Evolutionary conservation across 2,797 vertebrate genomes (phyloP), one percentile per base, ranked within the genome.

Genomic region (Acanthurus lineatus): DNA sequence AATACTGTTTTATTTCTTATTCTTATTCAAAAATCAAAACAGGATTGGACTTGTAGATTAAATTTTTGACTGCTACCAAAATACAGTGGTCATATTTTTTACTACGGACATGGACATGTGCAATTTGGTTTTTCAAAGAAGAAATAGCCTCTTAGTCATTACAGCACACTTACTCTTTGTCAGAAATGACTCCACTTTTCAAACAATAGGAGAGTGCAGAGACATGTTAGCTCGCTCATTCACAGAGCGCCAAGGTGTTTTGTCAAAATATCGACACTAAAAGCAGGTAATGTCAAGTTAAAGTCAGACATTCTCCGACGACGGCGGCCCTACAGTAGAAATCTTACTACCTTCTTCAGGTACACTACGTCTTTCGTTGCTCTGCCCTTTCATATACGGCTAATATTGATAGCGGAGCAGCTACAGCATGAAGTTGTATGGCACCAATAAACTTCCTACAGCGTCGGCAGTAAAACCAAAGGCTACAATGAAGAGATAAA

Each of bases 321-420:
- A 90, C 89, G 82, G 76, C 88, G 84, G 69, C 57, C 69, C 44
- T 51, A 83, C 54, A 53, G 64, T 44, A 67, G 68, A 66, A 89
- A 61, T 80, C 80, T 62, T 67, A 81, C 66, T 53, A 56, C 60
- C 63, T 69, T 85, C 48, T 82, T 79, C 83, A 82, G 84, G 86
- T 90, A 85, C 73, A 68, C 76, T 53, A 9, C 61, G 69, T 71
- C 83, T 91, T 91, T 80, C 67, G 77, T 83, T 66, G 28, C 71
- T 71, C 75, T 91, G 86, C 83, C 77, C 86, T 91, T 93, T 93
- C 77, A 87, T 85, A 92, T 88, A 78, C 69, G 10, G 35, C 81
- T 83, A 69, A 75, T 78, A 88, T 81, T 88, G 82, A 91, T 84
- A 86, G 79, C 79, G 61, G 72, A 79, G 80, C 66, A 81, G 82